Percentiles rank a stretch among this genome's conserved stretches.
These are phyloP conservation scores for Thysanoteuthis rhombus DNA, from an alignment of 2,888 invertebrate genomes.

Conservation along the genomic window DNA sequence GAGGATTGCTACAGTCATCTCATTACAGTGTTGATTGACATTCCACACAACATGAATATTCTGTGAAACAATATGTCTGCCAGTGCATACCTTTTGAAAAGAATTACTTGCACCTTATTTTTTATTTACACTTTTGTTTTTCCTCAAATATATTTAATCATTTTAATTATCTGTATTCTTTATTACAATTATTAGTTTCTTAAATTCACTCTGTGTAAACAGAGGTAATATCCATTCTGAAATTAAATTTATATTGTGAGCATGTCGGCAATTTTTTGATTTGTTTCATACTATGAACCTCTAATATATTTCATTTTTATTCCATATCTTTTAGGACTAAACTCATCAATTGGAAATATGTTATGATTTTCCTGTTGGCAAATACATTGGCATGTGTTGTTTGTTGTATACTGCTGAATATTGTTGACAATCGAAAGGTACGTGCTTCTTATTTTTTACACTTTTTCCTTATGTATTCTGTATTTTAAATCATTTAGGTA, in stretches of 20 bases:
- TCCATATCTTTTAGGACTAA: constrained; percentile 23
- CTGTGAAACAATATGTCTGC: no score
- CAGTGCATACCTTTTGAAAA: no score
- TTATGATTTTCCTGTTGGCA: constrained; percentile 66
- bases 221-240: neutral
- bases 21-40: no score
- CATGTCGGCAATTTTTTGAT: neutral
- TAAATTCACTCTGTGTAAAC: neutral
- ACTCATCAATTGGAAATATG: constrained; percentile 64
- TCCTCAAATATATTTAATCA: no score
- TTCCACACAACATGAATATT: no score
- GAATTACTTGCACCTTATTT: no score
- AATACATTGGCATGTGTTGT: constrained; percentile 63
- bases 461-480: neutral
- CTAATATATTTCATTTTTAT: neutral
- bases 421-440: constrained; percentile 62
- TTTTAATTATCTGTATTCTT: no score
- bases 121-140: no score
- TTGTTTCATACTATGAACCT: neutral
- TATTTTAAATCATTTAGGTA: neutral
- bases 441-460: constrained; percentile 25
- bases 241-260: neutral
- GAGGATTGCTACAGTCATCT: no score
- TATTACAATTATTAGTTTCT: no score
- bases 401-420: constrained; percentile 56